Conservation (phyloP, 2,113 vertebrate species). For the Polyodon spathula region DNA sequence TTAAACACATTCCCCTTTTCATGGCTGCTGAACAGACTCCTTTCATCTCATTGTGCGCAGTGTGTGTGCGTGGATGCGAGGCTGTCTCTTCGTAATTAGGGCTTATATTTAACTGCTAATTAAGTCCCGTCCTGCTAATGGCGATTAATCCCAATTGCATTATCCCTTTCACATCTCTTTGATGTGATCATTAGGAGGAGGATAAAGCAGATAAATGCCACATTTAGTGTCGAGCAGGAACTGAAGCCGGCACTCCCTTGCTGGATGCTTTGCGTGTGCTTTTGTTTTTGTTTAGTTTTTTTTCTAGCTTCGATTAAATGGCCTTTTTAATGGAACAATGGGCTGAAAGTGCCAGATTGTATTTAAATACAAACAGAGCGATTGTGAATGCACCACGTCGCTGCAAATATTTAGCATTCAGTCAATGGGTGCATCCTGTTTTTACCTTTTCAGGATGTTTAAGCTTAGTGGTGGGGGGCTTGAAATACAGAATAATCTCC, state of each 20-base stretch:
- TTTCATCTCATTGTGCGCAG: constrained; percentile 19
- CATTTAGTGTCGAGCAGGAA: constrained; percentile 5
- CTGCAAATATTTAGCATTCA: no score
- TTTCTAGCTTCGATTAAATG: no score
- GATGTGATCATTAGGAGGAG: constrained; percentile 22
- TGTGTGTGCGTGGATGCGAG: background rate
- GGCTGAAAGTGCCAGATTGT: no score
- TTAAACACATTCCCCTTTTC: constrained; percentile 17
- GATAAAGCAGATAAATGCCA: constrained; percentile 22
- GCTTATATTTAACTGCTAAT: constrained; percentile 28
- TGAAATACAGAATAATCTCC: no score
- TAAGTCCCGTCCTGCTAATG: constrained; percentile 23
- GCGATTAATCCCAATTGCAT: constrained; percentile 30
- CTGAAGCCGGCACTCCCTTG: background rate
- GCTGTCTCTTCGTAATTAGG: constrained; percentile 24
- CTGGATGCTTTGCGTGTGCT: no score
- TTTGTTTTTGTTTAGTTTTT: no score
- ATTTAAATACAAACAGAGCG: no score
- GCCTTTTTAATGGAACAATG: no score
- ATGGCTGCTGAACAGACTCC: constrained; percentile 19
- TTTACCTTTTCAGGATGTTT: no score
- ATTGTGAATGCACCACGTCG: no score
- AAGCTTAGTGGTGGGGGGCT: no score
- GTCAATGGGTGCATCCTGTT: no score
- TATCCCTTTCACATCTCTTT: constrained; percentile 24